Evolutionary conservation across 2,888 invertebrate genomes (phyloP).

Genomic region (Drosophila neonasuta): DNA sequence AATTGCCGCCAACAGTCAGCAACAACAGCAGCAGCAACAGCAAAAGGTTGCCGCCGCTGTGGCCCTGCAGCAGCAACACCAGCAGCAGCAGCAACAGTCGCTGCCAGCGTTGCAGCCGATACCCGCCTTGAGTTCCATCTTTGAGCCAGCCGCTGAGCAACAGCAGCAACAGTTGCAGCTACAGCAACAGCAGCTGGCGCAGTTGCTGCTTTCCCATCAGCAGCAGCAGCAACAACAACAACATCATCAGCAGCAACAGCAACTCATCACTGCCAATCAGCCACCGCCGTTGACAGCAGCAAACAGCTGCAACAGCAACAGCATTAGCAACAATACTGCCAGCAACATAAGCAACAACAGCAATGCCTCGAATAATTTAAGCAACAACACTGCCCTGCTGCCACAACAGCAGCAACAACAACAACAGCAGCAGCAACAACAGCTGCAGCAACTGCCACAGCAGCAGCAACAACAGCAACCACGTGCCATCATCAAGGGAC

Average conservation of each 20-base stretch:
- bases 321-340: slow-evolving; percentile 51
- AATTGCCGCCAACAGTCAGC: slow-evolving; percentile 74
- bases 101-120: slow-evolving; percentile 81
- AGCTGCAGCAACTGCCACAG: slow-evolving; percentile 19
- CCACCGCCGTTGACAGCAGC: slow-evolving; percentile 77
- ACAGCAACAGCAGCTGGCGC: slow-evolving; percentile 73
- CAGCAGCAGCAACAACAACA: slow-evolving; percentile 56
- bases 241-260: slow-evolving; percentile 40
- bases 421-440: slow-evolving; percentile 43
- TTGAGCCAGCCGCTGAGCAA: slow-evolving; percentile 67
- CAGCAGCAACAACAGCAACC: slow-evolving; percentile 39
- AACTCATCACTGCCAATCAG: slow-evolving; percentile 75
- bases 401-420: slow-evolving; percentile 37
- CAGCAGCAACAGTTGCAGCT: slow-evolving; percentile 74
- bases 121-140: slow-evolving; percentile 80
- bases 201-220: slow-evolving; percentile 59
- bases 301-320: slow-evolving; percentile 50
- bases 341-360: slow-evolving; percentile 53
- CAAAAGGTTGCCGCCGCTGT: slow-evolving; percentile 60
- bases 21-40: slow-evolving; percentile 66
- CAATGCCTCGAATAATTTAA: slow-evolving; percentile 63
- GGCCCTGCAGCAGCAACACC: slow-evolving; percentile 48
- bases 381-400: slow-evolving; percentile 54
- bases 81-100: slow-evolving; percentile 49
- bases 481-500: slow-evolving; percentile 59